Base-by-base conservation (phyloP, 2,113 vertebrate genomes). In the Nibea albiflora region DNA sequence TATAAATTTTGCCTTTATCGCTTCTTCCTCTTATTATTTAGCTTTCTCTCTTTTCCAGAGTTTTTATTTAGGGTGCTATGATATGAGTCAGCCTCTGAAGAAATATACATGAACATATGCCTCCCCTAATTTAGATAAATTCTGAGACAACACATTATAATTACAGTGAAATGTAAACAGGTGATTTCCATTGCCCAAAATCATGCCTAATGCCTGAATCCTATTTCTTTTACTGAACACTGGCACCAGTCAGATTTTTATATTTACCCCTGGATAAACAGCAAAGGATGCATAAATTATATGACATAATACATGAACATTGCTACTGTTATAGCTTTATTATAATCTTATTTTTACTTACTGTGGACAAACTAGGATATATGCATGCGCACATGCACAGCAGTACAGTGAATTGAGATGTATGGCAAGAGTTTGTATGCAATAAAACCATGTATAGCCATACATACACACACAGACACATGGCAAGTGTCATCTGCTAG, bases 401-500 rank as follows among this genome's bases (percentile, higher is more conserved):
- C 2, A 0, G 3, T 53, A 42, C 52, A 67, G 35, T 39, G 8
- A 39, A 39, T 70, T 70, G 15, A 57, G 15, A 64, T 58, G 22
- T 50, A 73, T 11, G 58, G 10, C 22, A 44, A 31, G 11, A 28
- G 46, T 64, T 49, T 75, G 17, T 12, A 54, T 47, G 14, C 39
- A 35, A 60, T 60, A 17, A 50, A 31, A 76, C 56, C 58, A 56
- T 46, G 49, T 9, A 58, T 20, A 28, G 22, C 17, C 50, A 76
- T 31, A 62, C 63, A 82, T 47, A 82, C 67, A 68, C 35, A 64
- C 24, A 20, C 44, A 53, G 19, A 68, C 58, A 67, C 61, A 57
- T 26, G 44, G 49, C 20, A 80, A 75, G 67, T 81, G 78, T 76
- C 81, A 87, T 62, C 78, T 76, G 31, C 52, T 72, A 53, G 80